Conservation (phyloP, 2,113 vertebrate genomes). For the Conger conger region DNA sequence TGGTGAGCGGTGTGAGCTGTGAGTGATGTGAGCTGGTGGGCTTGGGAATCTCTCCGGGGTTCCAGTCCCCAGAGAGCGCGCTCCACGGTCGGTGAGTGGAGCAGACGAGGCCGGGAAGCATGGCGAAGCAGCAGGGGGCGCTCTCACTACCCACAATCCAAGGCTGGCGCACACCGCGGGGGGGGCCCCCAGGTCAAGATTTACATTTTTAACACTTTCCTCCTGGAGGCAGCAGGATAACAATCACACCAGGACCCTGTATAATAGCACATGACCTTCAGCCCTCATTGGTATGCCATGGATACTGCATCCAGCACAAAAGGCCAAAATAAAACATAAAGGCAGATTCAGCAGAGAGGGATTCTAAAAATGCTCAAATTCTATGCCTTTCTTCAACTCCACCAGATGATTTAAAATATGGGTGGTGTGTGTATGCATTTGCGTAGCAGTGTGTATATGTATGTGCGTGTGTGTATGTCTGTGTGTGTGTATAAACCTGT, state of each 20-base stretch:
- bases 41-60: conserved; percentile 68
- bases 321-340: conserved; percentile 44
- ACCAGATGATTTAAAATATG: neutral
- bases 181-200: conserved; percentile 51
- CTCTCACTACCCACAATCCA: conserved; percentile 48
- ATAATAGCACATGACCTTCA: conserved; percentile 53
- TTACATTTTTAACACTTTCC: conserved; percentile 62
- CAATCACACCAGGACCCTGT: conserved; percentile 57
- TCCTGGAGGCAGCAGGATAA: conserved; percentile 65
- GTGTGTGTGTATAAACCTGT: conserved; percentile 61
- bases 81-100: conserved; percentile 70
- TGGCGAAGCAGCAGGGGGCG: conserved; percentile 77
- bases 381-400: neutral
- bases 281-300: conserved; percentile 48
- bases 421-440: conserved; percentile 45
- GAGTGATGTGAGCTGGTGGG: conserved; percentile 81
- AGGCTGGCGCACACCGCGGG: conserved; percentile 43
- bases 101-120: conserved; percentile 55
- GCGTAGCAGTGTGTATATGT: conserved; percentile 33
- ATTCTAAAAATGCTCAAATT: neutral
- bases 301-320: conserved; percentile 64
- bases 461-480: conserved; percentile 31
- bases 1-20: conserved; percentile 73
- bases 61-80: conserved; percentile 69
- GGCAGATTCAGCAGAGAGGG: neutral